phyloP scores from a whole-genome alignment of 2,113 vertebrate genomes.

The Vulpes lagopus region DNA sequence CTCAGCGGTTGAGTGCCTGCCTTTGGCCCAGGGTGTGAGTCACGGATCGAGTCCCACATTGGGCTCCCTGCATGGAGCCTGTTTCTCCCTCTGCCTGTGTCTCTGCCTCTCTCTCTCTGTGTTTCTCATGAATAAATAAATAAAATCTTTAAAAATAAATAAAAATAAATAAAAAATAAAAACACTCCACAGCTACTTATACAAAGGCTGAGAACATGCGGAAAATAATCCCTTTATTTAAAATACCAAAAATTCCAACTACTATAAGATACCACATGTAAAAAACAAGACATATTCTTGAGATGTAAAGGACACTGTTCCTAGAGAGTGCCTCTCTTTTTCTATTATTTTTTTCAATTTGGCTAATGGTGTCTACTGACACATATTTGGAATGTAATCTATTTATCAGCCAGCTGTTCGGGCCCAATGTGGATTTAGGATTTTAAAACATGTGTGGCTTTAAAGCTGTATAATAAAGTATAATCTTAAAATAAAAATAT shows the following conservation, averaged over 20 bases:
- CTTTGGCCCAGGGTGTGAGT: too few species aligned
- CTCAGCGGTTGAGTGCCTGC: too few species aligned
- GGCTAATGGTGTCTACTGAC: slow-evolving; percentile 74
- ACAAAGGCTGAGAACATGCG: not conserved
- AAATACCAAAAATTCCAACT: slow-evolving; percentile 47
- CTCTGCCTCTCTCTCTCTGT: too few species aligned
- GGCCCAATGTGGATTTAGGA: slow-evolving; percentile 74
- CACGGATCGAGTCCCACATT: too few species aligned
- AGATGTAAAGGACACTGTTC: slow-evolving; percentile 38
- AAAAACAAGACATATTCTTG: slow-evolving; percentile 33
- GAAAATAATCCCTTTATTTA: slow-evolving; percentile 53
- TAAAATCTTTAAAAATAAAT: too few species aligned
- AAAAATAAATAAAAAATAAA: too few species aligned
- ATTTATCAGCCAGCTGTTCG: slow-evolving; percentile 82
- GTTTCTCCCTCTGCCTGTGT: too few species aligned
- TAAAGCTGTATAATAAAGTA: slow-evolving; percentile 34
- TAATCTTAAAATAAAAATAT: slow-evolving; percentile 32
- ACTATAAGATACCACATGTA: not conserved
- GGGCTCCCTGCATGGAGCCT: too few species aligned
- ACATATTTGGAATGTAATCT: slow-evolving; percentile 76
- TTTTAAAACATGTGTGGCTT: slow-evolving; percentile 56
- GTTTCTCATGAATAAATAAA: too few species aligned
- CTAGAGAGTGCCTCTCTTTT: slow-evolving; percentile 38
- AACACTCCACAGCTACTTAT: not conserved
- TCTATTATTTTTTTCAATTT: slow-evolving; percentile 56